phyloP scores from a whole-genome alignment of 2,113 vertebrate species.

The Lamprotornis superbus region DNA sequence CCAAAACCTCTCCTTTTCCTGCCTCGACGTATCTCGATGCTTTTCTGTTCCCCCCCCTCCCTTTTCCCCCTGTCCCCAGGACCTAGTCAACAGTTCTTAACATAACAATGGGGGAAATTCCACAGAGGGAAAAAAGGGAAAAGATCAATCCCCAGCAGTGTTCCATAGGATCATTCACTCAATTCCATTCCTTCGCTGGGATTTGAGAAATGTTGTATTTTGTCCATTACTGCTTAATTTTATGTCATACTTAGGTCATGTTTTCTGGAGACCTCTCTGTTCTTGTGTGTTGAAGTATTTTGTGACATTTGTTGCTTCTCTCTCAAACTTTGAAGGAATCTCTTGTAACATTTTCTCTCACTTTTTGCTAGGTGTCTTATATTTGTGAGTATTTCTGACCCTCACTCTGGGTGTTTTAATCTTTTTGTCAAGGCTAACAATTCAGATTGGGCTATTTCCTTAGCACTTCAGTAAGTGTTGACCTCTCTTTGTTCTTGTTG shows the following conservation, averaged over 20 bases:
- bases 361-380: background rate
- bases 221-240: background rate
- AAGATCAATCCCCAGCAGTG: too few relatives aligned
- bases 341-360: background rate
- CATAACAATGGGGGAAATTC: too few relatives aligned
- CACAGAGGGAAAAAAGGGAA: too few relatives aligned
- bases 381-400: background rate
- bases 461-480: background rate
- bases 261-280: background rate
- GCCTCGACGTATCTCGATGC: too few relatives aligned
- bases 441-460: background rate
- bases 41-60: too few relatives aligned
- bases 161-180: background rate
- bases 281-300: background rate
- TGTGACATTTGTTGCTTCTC: background rate
- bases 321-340: background rate
- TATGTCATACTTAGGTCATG: background rate
- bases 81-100: too few relatives aligned
- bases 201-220: background rate
- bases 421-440: slow-evolving; percentile 3
- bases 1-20: too few relatives aligned
- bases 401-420: background rate
- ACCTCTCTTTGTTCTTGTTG: background rate
- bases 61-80: too few relatives aligned
- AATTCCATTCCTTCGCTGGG: background rate